Base-by-base conservation (phyloP, 2,888 invertebrate genomes). In the Peribatodes rhomboidaria region DNA sequence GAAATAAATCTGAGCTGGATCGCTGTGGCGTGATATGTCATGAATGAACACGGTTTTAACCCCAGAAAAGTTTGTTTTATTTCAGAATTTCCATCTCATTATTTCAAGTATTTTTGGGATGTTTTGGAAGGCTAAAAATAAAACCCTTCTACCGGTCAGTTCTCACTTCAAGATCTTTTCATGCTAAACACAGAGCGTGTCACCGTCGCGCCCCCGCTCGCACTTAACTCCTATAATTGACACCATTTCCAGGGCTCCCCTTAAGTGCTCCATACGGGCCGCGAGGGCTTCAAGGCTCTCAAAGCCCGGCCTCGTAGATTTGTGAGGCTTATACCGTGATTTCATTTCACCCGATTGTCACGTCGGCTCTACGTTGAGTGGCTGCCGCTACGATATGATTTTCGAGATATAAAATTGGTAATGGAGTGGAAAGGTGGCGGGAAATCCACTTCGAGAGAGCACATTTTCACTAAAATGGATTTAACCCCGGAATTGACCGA, bases 191-290 rank as follows among this genome's bases (percentile, higher is more conserved):
- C 73, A 66, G 72, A 74, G 61, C 61, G 58, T 64, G 72, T 72
- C 77, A 74, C 56, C 46, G 18, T 76, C 20, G 11, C 41, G 53
- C 13, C 39, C 11, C 8, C 14, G 31, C 80, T 77, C 82, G 84
- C 92, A 90, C 92, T 92, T 89, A 91, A 83, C 88, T 78, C 77
- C 87, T 88, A 88, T 93, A 93, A 93, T 93, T 93, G 93, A 89
- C 92, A 90, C 87, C 92, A 88, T 92, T 92, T 85, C 80, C 81
- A 79, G 76, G 80, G 80, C 83, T 73, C 87, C 85, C 88, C 87
- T 87, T 88, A 90, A 91, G 90, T 90, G 91, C 92, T 88, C 85
- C 80, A 78, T 77, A 81, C 79, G 80, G 77, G 73, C 77, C 79
- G 78, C 53, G 64, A 63, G 80, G 77, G 73, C 78, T 78, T 77